Percentiles rank a stretch among this genome's conserved stretches.
Conservation (phyloP, 1,140 invertebrate genomes). For the Andrena cerasifolii region DNA sequence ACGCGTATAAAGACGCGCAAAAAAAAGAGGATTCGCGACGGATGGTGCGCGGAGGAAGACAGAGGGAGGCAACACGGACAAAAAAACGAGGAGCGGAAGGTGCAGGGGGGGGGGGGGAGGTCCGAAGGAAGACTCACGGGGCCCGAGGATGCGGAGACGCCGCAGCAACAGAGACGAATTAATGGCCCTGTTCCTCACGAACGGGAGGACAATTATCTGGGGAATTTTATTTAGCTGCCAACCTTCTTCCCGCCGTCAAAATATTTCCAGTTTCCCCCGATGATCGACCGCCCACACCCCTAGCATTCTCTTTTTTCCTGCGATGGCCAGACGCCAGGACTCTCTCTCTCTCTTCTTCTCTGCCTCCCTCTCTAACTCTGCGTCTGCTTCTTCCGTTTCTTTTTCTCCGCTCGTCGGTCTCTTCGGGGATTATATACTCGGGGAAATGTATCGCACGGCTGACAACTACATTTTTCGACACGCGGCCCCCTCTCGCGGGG, state of each 20-base stretch:
- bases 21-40: slow-evolving; percentile 54
- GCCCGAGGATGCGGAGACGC: slow-evolving; percentile 43
- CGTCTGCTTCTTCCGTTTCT: slow-evolving; percentile 3
- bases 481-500: slow-evolving; percentile 40
- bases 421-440: slow-evolving; percentile 32
- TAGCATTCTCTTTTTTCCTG: neutral
- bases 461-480: slow-evolving; percentile 63
- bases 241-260: slow-evolving; percentile 53
- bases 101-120: neutral
- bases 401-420: slow-evolving; percentile 28
- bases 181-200: slow-evolving; percentile 47
- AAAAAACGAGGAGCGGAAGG: neutral
- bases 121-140: slow-evolving; percentile 48
- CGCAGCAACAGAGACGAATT: slow-evolving; percentile 56
- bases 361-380: slow-evolving; percentile 28
- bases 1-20: slow-evolving; percentile 54
- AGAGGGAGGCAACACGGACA: neutral
- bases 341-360: slow-evolving; percentile 24
- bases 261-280: slow-evolving; percentile 63
- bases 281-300: slow-evolving; percentile 53
- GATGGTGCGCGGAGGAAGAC: neutral
- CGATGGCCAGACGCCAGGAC: slow-evolving; percentile 54
- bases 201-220: slow-evolving; percentile 61
- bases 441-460: slow-evolving; percentile 59
- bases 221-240: slow-evolving; percentile 60